Evolutionary conservation across 1,140 invertebrate species (phyloP), one percentile per base, ranked within the genome.

Genomic region (Hypothenemus hampei): DNA sequence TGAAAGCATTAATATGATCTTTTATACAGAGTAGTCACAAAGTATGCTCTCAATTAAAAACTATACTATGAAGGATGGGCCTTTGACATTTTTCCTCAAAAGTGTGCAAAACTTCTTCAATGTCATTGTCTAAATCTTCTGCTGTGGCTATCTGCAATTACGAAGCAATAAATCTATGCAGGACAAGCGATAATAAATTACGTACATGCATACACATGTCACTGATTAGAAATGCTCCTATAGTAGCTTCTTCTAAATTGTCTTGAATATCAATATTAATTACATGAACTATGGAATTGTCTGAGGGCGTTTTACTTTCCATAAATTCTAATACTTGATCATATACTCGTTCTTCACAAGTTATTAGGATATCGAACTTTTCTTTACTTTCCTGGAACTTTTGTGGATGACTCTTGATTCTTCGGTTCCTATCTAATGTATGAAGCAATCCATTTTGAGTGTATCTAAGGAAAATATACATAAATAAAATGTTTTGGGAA

Each of bases 261-360:
- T 99, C 97, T 73, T 95, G 93, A 69, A 99, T 97, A 69, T 99
- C 96, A 62, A 99, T 89, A 73, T 99, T 99, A 20, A 99, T 89
- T 10, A 99, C 82, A 77, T 99, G 97, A 1, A 93, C 93, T 6
- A 91, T 87, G 46, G 87, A 83, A 73, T 88, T 91, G 53, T 84
- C 81, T 46, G 82, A 77, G 1, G 85, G 85, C 29, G 78, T 77
- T 67, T 78, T 79, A 15, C 77, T 81, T 60, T 85, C 83, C 81
- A 87, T 86, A 69, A 78, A 85, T 71, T 87, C 82, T 29, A 87
- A 80, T 15, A 89, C 86, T 79, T 98, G 93, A 75, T 99, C 97
- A 71, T 98, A 99, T 2, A 99, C 97, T 66, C 96, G 77, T 73
- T 99, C 97, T 76, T 99, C 97, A 70, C 93, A 95, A 0, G 95